A percentile compares a stretch with the other conserved stretches of the same genome.
phyloP scores from a whole-genome alignment of 2,113 vertebrate genomes.

The Gnathonemus echidnorhynchus region DNA sequence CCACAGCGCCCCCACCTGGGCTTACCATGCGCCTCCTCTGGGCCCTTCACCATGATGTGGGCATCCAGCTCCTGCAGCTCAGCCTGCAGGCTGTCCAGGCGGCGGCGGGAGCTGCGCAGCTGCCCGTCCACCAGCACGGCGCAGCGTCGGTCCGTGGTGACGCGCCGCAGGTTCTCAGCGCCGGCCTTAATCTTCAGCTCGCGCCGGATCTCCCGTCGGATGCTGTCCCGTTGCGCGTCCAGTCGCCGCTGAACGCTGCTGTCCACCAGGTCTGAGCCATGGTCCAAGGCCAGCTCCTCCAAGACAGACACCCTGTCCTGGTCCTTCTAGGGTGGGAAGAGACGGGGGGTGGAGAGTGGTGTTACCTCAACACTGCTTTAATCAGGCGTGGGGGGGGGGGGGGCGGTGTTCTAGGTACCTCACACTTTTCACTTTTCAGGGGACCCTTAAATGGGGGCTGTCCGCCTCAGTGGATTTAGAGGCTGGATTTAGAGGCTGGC shows the following conservation, averaged over 20 bases:
- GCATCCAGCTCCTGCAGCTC: constrained; percentile 71
- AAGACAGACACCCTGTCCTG: constrained; percentile 41
- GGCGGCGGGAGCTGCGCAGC: constrained; percentile 62
- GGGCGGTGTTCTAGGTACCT: neutral
- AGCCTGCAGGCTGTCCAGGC: constrained; percentile 65
- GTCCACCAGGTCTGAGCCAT: constrained; percentile 49
- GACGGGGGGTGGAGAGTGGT: neutral
- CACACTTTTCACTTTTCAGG: neutral
- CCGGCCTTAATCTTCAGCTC: constrained; percentile 74
- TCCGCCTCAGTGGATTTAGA: neutral
- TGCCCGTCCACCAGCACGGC: constrained; percentile 65
- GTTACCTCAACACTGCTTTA: too few relatives aligned
- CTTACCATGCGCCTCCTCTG: constrained; percentile 32
- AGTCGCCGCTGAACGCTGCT: constrained; percentile 53
- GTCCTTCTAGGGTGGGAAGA: constrained; percentile 41
- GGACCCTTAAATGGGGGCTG: neutral
- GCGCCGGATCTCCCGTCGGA: constrained; percentile 67
- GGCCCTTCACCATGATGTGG: constrained; percentile 61
- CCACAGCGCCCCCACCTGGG: neutral
- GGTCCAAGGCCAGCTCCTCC: constrained; percentile 39
- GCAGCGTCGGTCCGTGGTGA: constrained; percentile 65
- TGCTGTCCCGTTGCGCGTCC: constrained; percentile 59
- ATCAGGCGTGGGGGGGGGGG: neutral
- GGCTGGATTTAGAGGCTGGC: too few relatives aligned
- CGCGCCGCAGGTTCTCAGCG: constrained; percentile 64